Conservation (phyloP, 1,140 invertebrate species). For the Platyscapa corneri region DNA sequence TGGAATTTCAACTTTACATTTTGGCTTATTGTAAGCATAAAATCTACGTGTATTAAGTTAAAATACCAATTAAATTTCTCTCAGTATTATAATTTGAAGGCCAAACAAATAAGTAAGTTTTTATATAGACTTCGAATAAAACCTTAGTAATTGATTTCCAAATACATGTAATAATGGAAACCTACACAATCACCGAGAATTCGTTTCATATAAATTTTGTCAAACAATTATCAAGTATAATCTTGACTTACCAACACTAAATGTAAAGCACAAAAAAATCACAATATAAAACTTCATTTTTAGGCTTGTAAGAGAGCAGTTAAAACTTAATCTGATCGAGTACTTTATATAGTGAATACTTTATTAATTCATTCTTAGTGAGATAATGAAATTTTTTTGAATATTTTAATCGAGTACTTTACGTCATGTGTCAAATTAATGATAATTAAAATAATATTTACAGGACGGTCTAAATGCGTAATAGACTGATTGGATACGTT, state of each 20-base stretch:
- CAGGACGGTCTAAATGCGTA: background rate
- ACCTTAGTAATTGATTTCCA: too few species aligned
- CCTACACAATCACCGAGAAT: too few species aligned
- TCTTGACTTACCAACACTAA: background rate
- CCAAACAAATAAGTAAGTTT: too few species aligned
- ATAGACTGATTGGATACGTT: background rate
- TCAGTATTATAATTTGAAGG: too few species aligned
- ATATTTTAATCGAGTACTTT: too few species aligned
- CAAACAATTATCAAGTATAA: background rate
- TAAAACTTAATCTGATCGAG: background rate
- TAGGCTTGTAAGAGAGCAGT: background rate
- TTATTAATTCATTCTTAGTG: background rate
- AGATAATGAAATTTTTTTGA: background rate
- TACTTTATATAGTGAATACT: background rate
- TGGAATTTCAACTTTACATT: too few species aligned
- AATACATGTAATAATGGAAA: too few species aligned
- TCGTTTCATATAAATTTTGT: too few species aligned
- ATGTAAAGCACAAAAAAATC: background rate
- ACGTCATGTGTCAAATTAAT: background rate
- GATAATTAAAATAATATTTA: slow-evolving; percentile 8
- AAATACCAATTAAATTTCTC: too few species aligned
- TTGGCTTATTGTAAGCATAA: too few species aligned
- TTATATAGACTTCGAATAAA: too few species aligned
- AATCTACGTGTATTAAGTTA: too few species aligned
- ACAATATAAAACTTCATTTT: background rate